Percentiles rank a stretch among this genome's conserved stretches.
These are phyloP conservation scores for Vimba vimba DNA, from an alignment of 2,113 vertebrate species.

Conservation along the genomic window DNA sequence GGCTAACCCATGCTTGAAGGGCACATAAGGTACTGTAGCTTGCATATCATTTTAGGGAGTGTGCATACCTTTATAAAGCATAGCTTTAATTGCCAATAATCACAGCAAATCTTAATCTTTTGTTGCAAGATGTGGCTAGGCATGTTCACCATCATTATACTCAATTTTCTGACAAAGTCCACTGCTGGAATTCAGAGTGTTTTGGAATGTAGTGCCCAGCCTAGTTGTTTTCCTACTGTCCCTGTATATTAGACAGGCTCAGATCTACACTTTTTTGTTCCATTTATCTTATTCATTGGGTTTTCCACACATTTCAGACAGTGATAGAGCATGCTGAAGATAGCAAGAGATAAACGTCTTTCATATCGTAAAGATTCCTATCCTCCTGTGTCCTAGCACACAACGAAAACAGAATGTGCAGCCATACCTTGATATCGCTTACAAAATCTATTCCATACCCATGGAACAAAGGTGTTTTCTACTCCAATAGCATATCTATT, in stretches of 20 bases:
- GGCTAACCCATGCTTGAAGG: background rate
- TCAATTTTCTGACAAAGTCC: background rate
- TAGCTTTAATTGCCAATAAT: background rate
- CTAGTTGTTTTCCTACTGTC: background rate
- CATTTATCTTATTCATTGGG: background rate
- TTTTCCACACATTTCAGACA: constrained; percentile 4
- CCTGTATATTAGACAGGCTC: background rate
- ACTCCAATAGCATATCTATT: constrained; percentile 53
- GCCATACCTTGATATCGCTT: background rate
- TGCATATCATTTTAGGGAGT: background rate
- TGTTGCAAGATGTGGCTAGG: constrained; percentile 8
- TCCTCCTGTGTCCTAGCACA: background rate
- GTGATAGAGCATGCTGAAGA: constrained; percentile 19
- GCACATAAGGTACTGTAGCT: background rate
- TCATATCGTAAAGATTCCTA: constrained; percentile 50
- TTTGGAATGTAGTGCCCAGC: background rate
- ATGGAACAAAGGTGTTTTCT: constrained; percentile 57
- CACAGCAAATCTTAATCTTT: background rate
- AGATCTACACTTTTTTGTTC: background rate
- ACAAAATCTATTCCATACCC: constrained; percentile 50
- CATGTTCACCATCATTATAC: background rate
- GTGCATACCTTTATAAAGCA: background rate
- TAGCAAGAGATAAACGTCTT: constrained; percentile 55
- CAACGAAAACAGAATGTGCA: constrained; percentile 9
- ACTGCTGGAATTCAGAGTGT: background rate